These are phyloP conservation scores for Drosophila neonasuta DNA, from an alignment of 2,888 invertebrate genomes.

Conservation along the genomic window DNA sequence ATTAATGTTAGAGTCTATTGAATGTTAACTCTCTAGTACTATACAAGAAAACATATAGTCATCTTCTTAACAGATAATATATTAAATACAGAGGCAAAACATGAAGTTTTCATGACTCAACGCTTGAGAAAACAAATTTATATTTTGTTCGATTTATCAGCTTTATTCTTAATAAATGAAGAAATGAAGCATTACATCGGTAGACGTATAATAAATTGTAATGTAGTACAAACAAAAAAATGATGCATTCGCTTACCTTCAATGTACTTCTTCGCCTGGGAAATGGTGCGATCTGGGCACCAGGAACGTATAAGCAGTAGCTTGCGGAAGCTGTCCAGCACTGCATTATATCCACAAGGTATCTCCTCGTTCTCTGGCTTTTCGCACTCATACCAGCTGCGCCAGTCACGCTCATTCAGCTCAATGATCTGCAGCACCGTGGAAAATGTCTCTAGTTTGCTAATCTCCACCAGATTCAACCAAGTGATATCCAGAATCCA, in stretches of 20 bases:
- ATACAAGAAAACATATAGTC: too few relatives aligned
- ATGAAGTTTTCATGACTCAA: too few relatives aligned
- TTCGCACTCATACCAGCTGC: conserved; percentile 94
- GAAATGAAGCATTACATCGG: too few relatives aligned
- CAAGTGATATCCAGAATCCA: conserved; percentile 98
- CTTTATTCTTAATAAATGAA: too few relatives aligned
- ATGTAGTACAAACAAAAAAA: too few relatives aligned
- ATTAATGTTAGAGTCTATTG: neutral
- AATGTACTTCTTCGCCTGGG: conserved; percentile 95
- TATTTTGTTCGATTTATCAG: too few relatives aligned
- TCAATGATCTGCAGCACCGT: conserved; percentile 92
- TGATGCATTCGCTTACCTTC: conserved; percentile 84
- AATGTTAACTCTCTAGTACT: too few relatives aligned
- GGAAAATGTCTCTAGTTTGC: conserved; percentile 90
- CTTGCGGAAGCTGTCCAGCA: conserved; percentile 94
- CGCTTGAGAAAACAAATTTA: too few relatives aligned
- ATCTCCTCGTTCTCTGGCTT: conserved; percentile 95
- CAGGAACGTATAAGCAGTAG: conserved; percentile 94
- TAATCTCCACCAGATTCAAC: conserved; percentile 97
- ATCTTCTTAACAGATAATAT: too few relatives aligned
- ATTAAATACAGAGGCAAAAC: too few relatives aligned
- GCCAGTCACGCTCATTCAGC: conserved; percentile 93
- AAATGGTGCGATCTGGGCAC: conserved; percentile 97
- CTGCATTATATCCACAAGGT: conserved; percentile 93
- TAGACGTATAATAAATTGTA: too few relatives aligned